phyloP scores from a whole-genome alignment of 2,797 vertebrate genomes.

The Sciurus carolinensis region DNA sequence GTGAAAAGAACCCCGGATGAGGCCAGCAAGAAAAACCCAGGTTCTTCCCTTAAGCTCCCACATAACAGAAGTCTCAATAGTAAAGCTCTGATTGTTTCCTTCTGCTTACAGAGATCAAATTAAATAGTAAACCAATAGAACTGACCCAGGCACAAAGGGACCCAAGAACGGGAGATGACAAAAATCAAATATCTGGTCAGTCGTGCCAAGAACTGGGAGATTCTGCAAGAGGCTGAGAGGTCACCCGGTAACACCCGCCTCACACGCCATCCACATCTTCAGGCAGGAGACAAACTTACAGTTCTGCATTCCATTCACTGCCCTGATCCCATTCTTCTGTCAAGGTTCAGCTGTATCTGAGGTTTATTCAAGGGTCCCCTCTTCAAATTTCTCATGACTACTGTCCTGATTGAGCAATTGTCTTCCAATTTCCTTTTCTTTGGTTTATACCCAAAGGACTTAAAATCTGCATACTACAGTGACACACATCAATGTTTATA shows the following conservation, averaged over 20 bases:
- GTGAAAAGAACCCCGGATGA: neutral
- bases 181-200: neutral
- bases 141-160: slow-evolving; percentile 74
- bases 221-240: neutral
- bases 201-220: neutral
- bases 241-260: neutral
- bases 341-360: neutral
- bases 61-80: slow-evolving; percentile 92
- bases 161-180: neutral
- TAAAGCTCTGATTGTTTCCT: slow-evolving; percentile 91
- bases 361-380: neutral
- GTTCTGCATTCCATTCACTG: neutral
- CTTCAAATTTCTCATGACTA: neutral
- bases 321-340: neutral
- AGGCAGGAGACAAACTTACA: neutral
- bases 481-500: too few species aligned
- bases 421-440: neutral
- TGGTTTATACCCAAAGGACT: too few species aligned
- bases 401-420: neutral
- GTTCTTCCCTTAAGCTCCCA: slow-evolving; percentile 91
- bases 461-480: too few species aligned
- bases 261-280: neutral
- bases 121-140: slow-evolving; percentile 94
- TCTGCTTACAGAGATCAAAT: slow-evolving; percentile 94
- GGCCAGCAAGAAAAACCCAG: neutral